Evolutionary conservation across 2,888 invertebrate species (phyloP).

Genomic region (Caenorhabditis angaria): DNA sequence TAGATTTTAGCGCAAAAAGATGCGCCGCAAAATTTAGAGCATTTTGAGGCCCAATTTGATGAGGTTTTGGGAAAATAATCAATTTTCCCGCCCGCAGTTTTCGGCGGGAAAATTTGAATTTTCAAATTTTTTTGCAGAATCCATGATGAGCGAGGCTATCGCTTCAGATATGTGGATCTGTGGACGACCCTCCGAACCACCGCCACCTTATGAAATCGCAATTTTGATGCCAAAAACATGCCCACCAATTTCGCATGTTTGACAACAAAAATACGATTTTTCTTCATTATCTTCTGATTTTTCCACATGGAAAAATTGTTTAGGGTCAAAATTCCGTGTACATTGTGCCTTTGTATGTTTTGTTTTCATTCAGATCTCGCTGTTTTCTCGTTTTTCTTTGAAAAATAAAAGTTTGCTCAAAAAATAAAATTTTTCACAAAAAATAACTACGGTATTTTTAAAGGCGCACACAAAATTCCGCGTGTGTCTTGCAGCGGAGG

Average conservation of each 20-base stretch:
- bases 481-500: too few species aligned
- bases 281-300: too few species aligned
- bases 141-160: constrained; percentile 46
- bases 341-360: too few species aligned
- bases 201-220: constrained; percentile 66
- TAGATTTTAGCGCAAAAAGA: background rate
- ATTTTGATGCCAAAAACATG: constrained; percentile 61
- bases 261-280: too few species aligned
- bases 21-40: background rate
- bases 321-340: too few species aligned
- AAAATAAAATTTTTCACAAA: too few species aligned
- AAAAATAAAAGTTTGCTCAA: too few species aligned
- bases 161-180: constrained; percentile 61
- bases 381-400: too few species aligned
- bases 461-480: background rate
- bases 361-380: too few species aligned
- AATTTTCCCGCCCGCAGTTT: background rate
- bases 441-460: background rate
- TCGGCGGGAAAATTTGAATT: constrained; percentile 3
- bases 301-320: too few species aligned
- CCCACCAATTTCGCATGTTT: constrained; percentile 18
- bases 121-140: constrained; percentile 36
- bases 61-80: background rate
- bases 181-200: constrained; percentile 55
- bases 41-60: background rate